These are phyloP conservation scores for Dasypus novemcinctus DNA, from an alignment of 2,113 vertebrate genomes.

Conservation along the genomic window DNA sequence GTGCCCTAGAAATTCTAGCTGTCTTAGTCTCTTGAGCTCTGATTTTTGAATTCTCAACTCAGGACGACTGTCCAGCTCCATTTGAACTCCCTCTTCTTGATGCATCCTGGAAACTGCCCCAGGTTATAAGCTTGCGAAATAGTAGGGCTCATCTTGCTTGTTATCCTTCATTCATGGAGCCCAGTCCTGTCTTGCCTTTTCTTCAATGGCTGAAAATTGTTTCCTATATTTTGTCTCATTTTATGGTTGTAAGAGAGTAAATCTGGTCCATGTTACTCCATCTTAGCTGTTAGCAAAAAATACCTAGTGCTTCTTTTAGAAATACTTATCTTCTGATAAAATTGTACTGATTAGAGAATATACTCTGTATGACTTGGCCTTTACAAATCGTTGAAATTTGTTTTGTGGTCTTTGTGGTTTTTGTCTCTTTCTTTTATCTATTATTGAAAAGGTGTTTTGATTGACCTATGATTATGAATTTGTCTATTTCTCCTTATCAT, in stretches of 20 bases:
- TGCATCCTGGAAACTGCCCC: not conserved
- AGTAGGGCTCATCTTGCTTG: not conserved
- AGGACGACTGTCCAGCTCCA: not conserved
- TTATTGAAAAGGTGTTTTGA: not conserved
- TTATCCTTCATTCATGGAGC: not conserved
- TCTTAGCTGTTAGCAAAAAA: constrained; percentile 4
- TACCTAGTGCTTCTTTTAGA: not conserved
- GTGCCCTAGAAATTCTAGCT: not conserved
- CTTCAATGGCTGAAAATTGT: not conserved
- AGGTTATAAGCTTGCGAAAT: not conserved
- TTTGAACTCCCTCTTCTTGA: not conserved
- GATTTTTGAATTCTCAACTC: not conserved
- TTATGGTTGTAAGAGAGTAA: constrained; percentile 12
- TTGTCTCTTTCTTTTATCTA: not conserved
- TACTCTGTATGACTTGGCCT: not conserved
- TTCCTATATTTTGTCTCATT: not conserved
- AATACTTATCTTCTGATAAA: not conserved
- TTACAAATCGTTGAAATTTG: not conserved
- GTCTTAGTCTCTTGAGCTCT: not conserved
- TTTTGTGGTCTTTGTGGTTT: not conserved
- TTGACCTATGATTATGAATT: not conserved
- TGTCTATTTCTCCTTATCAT: not conserved
- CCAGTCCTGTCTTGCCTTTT: not conserved
- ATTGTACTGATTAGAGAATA: not conserved
- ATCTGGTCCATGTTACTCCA: not conserved